These are phyloP conservation scores for Eulemur macaco DNA, from an alignment of 2,113 vertebrate species.

Conservation along the genomic window DNA sequence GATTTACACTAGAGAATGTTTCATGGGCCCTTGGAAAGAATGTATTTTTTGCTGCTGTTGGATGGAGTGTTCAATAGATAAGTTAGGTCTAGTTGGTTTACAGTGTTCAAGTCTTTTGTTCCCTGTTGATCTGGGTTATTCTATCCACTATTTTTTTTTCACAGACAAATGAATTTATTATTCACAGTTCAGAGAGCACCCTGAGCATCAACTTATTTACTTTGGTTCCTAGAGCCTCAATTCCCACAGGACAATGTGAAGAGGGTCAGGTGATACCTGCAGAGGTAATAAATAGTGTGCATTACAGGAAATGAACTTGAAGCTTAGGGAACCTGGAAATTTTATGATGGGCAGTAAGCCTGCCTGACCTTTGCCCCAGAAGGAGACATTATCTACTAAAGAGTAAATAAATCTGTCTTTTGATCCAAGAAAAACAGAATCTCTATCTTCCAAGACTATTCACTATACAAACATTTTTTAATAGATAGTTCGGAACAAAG, in stretches of 20 bases:
- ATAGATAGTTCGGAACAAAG: not conserved
- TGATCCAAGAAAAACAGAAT: not conserved
- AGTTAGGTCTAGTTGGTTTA: not conserved
- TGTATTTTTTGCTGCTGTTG: not conserved
- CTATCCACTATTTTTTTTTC: not conserved
- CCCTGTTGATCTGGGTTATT: not conserved
- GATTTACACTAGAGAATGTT: not conserved
- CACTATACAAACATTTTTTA: not conserved
- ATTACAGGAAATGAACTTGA: not conserved
- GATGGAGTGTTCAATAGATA: not conserved
- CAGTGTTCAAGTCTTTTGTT: not conserved
- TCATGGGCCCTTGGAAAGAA: not conserved
- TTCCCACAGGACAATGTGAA: not conserved
- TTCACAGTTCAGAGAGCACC: not conserved
- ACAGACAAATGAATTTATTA: not conserved
- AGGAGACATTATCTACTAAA: not conserved
- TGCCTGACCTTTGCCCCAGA: not conserved
- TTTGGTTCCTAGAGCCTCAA: not conserved
- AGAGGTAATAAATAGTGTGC: not conserved
- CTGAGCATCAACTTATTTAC: not conserved
- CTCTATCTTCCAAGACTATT: not conserved
- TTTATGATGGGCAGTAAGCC: not conserved
- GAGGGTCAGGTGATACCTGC: not conserved
- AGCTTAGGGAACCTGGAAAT: not conserved
- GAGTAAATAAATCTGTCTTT: not conserved